Conservation (phyloP, 2,888 invertebrate species). For the Spisula solida region DNA sequence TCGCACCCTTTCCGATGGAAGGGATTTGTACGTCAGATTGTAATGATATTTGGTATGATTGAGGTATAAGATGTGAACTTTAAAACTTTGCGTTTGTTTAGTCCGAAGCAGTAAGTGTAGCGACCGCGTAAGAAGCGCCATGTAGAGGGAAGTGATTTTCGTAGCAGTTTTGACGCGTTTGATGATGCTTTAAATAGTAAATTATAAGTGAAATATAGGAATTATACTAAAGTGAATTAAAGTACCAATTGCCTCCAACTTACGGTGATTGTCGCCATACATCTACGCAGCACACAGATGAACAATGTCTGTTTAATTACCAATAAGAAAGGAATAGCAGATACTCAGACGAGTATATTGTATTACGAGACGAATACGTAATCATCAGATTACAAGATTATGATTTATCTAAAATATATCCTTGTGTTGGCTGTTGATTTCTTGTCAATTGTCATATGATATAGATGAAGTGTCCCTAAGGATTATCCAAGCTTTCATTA, state of each 20-base stretch:
- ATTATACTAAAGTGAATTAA: too few species aligned
- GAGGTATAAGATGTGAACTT: too few species aligned
- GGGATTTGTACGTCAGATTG: too few species aligned
- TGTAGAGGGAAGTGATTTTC: too few species aligned
- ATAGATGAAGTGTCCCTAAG: background rate
- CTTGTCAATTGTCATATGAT: background rate
- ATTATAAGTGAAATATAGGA: too few species aligned
- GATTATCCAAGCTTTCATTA: background rate
- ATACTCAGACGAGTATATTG: background rate
- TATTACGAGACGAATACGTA: background rate
- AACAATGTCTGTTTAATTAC: background rate
- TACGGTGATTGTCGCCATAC: background rate
- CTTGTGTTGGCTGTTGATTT: background rate
- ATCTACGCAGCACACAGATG: background rate
- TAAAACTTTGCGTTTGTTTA: too few species aligned
- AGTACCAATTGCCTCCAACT: background rate
- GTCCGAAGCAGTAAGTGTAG: too few species aligned
- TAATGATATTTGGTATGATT: too few species aligned
- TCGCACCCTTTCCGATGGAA: too few species aligned
- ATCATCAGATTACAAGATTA: background rate
- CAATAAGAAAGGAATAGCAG: background rate
- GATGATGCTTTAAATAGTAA: too few species aligned
- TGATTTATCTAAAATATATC: slow-evolving; percentile 16
- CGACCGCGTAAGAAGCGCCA: too few species aligned
- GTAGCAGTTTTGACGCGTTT: too few species aligned